Conservation (phyloP, 1,140 invertebrate species). For the Calephelis nemesis region DNA sequence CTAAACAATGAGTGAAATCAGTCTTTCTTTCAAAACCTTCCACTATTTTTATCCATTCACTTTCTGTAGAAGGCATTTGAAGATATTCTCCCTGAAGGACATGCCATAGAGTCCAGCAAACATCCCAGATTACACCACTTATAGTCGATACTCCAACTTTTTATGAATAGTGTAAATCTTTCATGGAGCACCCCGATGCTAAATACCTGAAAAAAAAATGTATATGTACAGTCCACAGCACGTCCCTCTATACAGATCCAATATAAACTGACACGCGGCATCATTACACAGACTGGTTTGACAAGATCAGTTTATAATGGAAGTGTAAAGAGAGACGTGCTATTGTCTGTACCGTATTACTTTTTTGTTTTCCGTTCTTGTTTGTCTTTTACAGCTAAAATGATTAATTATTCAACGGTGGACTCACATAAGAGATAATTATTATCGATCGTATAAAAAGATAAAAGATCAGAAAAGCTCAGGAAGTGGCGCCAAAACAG, state of each 20-base stretch:
- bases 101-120: slow-evolving; percentile 25
- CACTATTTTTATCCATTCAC: slow-evolving; percentile 32
- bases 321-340: too few species aligned
- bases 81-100: slow-evolving; percentile 22
- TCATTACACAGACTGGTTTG: too few species aligned
- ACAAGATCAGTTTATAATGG: too few species aligned
- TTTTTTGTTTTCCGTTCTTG: background rate
- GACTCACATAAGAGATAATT: slow-evolving; percentile 36
- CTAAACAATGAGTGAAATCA: slow-evolving; percentile 45
- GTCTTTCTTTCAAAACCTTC: slow-evolving; percentile 45
- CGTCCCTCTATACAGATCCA: too few species aligned
- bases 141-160: slow-evolving; percentile 31
- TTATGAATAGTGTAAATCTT: slow-evolving; percentile 28
- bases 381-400: slow-evolving; percentile 31
- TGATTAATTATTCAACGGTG: slow-evolving; percentile 34
- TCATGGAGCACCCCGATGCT: slow-evolving; percentile 26
- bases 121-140: slow-evolving; percentile 25
- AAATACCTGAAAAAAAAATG: slow-evolving; percentile 34
- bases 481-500: slow-evolving; percentile 32
- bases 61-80: slow-evolving; percentile 22
- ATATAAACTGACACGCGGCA: too few species aligned
- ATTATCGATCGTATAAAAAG: slow-evolving; percentile 34
- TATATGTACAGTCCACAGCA: slow-evolving; percentile 13
- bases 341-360: background rate
- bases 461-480: slow-evolving; percentile 31